Conservation (phyloP, 2,113 vertebrate genomes). For the Okapia johnstoni region DNA sequence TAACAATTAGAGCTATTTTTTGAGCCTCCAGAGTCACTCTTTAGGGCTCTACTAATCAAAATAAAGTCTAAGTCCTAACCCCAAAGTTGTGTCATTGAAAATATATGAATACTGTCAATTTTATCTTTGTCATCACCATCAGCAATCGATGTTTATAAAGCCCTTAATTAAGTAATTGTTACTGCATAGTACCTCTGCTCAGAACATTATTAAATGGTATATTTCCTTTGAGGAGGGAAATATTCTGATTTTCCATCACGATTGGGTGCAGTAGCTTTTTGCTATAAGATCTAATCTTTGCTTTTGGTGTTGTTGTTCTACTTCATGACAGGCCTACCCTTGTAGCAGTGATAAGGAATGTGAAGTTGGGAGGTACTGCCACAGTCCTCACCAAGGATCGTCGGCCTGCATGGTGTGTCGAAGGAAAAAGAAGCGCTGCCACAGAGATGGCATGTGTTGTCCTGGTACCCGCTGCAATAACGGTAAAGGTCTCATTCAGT, state of each 20-base stretch:
- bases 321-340: slow-evolving; percentile 84
- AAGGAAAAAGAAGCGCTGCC: slow-evolving; percentile 94
- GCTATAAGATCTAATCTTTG: neutral
- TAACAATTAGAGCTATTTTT: neutral
- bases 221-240: neutral
- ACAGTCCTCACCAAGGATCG: slow-evolving; percentile 90
- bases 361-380: slow-evolving; percentile 91
- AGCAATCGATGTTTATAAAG: neutral
- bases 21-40: neutral
- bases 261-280: neutral
- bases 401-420: slow-evolving; percentile 92
- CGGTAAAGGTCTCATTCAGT: slow-evolving; percentile 75
- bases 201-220: neutral
- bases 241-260: neutral
- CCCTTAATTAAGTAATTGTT: neutral
- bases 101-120: neutral
- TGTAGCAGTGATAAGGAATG: slow-evolving; percentile 96
- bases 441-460: slow-evolving; percentile 96
- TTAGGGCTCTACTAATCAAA: neutral
- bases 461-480: slow-evolving; percentile 94
- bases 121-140: neutral
- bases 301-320: neutral
- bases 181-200: neutral
- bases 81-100: neutral
- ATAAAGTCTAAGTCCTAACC: neutral